Evolutionary conservation across 2,113 vertebrate species (phyloP).

Genomic region (Stigmatopora nigra): DNA sequence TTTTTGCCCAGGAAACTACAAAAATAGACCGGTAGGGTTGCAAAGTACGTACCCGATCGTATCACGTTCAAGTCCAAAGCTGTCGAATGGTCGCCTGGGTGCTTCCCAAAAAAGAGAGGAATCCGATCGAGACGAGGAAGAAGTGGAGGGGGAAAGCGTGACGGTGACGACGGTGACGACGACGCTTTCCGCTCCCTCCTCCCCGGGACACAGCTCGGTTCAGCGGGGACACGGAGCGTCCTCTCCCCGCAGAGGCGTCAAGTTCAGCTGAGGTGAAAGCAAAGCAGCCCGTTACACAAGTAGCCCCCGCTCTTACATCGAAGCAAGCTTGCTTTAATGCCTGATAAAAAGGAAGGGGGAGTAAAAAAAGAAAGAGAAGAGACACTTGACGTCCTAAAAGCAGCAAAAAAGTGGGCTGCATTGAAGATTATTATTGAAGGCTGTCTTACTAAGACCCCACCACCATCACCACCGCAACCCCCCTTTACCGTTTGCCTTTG

Average conservation of each 20-base stretch:
- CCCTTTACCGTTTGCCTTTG: background rate
- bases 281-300: constrained; percentile 64
- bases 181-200: constrained; percentile 10
- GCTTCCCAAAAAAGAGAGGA: background rate
- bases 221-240: constrained; percentile 44
- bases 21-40: constrained; percentile 11
- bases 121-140: constrained; percentile 1
- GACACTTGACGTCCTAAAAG: constrained; percentile 26
- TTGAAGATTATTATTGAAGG: constrained; percentile 34
- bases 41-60: constrained; percentile 39
- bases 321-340: constrained; percentile 26
- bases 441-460: constrained; percentile 19
- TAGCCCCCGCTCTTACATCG: constrained; percentile 12
- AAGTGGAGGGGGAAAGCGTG: background rate
- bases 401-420: constrained; percentile 22
- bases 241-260: constrained; percentile 53
- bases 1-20: background rate
- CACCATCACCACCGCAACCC: background rate
- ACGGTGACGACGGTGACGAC: background rate
- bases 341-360: constrained; percentile 8
- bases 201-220: constrained; percentile 39
- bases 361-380: constrained; percentile 4
- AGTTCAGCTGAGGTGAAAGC: constrained; percentile 74
- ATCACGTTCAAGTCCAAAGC: constrained; percentile 54
- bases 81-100: constrained; percentile 24